Conservation (phyloP, 2,113 vertebrate species). For the Amblyornis subalaris region DNA sequence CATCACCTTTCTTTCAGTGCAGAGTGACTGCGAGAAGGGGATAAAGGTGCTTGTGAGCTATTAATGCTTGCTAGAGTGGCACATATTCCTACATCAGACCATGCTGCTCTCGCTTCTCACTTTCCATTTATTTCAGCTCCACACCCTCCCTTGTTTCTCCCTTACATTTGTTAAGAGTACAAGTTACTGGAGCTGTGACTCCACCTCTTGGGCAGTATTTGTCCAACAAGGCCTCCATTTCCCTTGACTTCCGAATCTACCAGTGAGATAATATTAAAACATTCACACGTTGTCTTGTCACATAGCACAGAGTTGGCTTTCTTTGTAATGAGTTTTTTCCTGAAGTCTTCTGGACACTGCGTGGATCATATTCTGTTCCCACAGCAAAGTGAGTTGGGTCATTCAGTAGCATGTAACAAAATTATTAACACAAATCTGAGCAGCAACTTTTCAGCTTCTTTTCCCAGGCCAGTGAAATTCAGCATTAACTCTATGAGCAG, state of each 20-base stretch:
- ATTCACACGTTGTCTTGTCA: neutral
- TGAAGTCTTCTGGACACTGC: neutral
- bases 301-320: neutral
- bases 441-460: constrained; percentile 1
- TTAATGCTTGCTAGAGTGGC: neutral
- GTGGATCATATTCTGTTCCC: neutral
- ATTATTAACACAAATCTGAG: neutral
- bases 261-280: neutral
- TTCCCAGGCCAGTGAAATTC: neutral
- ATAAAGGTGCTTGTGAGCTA: neutral
- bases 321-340: neutral
- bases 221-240: neutral
- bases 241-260: neutral
- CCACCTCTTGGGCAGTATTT: neutral
- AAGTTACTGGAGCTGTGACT: neutral
- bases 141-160: neutral
- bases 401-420: neutral
- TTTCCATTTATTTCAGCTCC: neutral
- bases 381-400: neutral
- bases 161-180: neutral
- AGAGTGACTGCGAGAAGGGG: neutral
- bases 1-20: neutral
- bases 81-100: neutral
- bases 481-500: neutral
- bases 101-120: neutral